These are phyloP conservation scores for Xiphophorus couchianus DNA, from an alignment of 2,113 vertebrate species.

Conservation along the genomic window DNA sequence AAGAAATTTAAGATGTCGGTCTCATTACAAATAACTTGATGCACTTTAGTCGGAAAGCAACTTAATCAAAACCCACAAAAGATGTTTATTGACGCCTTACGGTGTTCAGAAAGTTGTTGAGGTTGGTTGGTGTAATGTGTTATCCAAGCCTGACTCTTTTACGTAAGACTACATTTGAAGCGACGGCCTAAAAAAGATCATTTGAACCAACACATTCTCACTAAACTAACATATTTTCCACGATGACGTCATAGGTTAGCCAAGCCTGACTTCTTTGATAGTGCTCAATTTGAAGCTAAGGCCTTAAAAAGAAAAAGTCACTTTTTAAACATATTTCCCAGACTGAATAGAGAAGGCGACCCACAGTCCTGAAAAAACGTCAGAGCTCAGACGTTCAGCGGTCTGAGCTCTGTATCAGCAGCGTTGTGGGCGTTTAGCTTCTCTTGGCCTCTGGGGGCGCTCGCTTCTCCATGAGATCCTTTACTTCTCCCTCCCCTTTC, in stretches of 20 bases:
- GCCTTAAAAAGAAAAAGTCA: too few species aligned
- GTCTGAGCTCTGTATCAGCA: not conserved
- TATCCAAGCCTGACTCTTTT: too few species aligned
- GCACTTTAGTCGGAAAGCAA: not conserved
- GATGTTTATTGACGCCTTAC: not conserved
- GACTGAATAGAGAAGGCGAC: not conserved
- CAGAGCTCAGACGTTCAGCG: not conserved
- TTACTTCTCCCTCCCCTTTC: not conserved
- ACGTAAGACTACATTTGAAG: too few species aligned
- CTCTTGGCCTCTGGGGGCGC: constrained; percentile 55
- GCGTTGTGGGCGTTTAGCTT: constrained; percentile 1
- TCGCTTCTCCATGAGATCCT: constrained; percentile 12
- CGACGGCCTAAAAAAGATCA: too few species aligned
- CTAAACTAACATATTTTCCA: too few species aligned
- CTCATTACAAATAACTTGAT: not conserved
- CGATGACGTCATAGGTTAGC: too few species aligned
- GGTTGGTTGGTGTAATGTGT: too few species aligned
- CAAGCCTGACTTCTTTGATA: too few species aligned
- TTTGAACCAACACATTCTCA: too few species aligned
- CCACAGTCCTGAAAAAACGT: not conserved
- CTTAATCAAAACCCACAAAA: not conserved
- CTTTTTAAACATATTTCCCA: too few species aligned
- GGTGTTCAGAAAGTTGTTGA: not conserved
- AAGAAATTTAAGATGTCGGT: not conserved
- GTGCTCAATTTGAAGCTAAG: too few species aligned